These are phyloP conservation scores for Artibeus jamaicensis DNA, from an alignment of 2,797 vertebrate genomes.

Conservation along the genomic window DNA sequence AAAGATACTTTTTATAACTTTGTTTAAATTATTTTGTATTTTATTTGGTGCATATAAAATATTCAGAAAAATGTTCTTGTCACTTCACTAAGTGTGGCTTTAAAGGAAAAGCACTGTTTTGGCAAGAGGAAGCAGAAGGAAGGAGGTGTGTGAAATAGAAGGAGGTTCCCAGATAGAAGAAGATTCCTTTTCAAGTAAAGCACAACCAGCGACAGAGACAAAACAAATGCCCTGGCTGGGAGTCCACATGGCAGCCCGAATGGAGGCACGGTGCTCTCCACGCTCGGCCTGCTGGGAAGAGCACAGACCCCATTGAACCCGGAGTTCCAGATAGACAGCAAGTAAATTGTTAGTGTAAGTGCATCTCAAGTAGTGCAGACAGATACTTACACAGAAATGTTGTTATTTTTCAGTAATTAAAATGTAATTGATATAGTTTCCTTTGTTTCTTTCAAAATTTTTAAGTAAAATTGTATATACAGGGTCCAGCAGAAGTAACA, in stretches of 20 bases:
- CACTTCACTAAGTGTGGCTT: background rate
- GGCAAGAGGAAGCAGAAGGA: background rate
- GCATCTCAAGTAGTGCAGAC: background rate
- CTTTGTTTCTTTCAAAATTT: background rate
- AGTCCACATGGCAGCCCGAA: background rate
- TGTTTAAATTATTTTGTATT: background rate
- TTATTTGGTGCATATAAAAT: background rate
- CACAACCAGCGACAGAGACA: background rate
- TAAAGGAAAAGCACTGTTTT: background rate
- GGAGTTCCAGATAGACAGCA: background rate
- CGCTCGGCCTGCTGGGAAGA: background rate
- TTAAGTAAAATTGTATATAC: background rate
- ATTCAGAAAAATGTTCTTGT: background rate
- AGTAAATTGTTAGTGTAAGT: background rate
- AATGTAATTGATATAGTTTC: background rate
- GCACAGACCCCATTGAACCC: background rate
- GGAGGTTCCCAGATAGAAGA: background rate
- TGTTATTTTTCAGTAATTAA: background rate
- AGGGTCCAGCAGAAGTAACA: no score
- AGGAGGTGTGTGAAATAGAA: background rate
- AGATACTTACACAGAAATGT: background rate
- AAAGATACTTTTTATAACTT: background rate
- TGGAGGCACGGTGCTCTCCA: background rate
- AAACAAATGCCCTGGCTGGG: background rate
- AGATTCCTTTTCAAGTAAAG: background rate